Evolutionary conservation across 2,888 invertebrate genomes (phyloP).

Genomic region (Fragum sueziense): DNA sequence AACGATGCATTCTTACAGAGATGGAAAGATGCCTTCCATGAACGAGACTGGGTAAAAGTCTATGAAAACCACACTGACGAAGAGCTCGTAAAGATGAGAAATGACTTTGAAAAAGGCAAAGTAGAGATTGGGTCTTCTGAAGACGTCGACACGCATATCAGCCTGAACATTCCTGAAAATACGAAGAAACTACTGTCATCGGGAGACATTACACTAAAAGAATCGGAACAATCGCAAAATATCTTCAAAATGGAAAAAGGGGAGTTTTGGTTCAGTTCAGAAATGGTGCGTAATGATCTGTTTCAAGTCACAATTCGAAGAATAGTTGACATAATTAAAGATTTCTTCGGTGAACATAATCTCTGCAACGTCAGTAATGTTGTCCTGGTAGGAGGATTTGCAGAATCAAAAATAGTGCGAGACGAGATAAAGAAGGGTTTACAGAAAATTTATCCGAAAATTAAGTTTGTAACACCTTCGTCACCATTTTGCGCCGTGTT

Average conservation of each 20-base stretch:
- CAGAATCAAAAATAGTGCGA: slow-evolving; percentile 51
- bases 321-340: slow-evolving; percentile 20
- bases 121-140: slow-evolving; percentile 34
- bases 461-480: slow-evolving; percentile 37
- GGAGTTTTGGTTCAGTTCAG: slow-evolving; percentile 34
- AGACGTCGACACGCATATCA: slow-evolving; percentile 23
- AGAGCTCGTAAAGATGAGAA: slow-evolving; percentile 42
- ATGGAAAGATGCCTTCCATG: slow-evolving; percentile 40
- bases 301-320: slow-evolving; percentile 35
- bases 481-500: slow-evolving; percentile 51
- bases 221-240: not conserved
- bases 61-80: slow-evolving; percentile 16
- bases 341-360: slow-evolving; percentile 8
- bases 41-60: slow-evolving; percentile 27
- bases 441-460: slow-evolving; percentile 6
- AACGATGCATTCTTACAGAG: slow-evolving; percentile 49
- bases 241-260: slow-evolving; percentile 16
- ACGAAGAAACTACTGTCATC: slow-evolving; percentile 12
- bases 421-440: slow-evolving; percentile 27
- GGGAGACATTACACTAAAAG: slow-evolving; percentile 22
- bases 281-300: slow-evolving; percentile 21
- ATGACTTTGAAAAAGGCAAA: slow-evolving; percentile 52
- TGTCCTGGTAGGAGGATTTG: slow-evolving; percentile 49
- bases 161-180: slow-evolving; percentile 21
- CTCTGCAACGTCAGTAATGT: slow-evolving; percentile 19